Percentiles rank a stretch among this genome's conserved stretches.
Conservation (phyloP, 2,113 vertebrate genomes). For the Boulengeromyrus knoepffleri region DNA sequence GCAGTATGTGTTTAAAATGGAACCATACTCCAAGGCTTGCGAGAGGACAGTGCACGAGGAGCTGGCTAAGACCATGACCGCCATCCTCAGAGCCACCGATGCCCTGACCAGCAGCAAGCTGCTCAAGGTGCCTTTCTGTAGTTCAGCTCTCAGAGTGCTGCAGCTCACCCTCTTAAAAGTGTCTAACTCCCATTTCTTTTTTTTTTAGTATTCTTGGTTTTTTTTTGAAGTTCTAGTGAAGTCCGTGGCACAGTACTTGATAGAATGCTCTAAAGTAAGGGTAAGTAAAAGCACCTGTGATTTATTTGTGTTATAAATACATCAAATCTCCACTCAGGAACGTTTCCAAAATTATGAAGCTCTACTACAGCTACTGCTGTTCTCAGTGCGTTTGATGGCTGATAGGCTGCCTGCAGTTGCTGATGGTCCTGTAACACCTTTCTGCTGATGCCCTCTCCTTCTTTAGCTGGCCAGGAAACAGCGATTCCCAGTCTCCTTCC, state of each 20-base stretch:
- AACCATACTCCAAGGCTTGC: constrained; percentile 66
- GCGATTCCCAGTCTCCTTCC: constrained; percentile 83
- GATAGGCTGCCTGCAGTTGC: not conserved
- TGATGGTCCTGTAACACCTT: not conserved
- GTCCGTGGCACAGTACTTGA: constrained; percentile 90
- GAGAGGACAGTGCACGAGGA: constrained; percentile 92
- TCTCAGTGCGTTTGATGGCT: too few species aligned
- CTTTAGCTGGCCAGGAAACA: constrained; percentile 82
- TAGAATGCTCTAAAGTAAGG: constrained; percentile 85
- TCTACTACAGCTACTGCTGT: not conserved
- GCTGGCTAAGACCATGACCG: constrained; percentile 88
- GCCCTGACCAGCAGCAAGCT: constrained; percentile 96
- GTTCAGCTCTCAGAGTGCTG: not conserved
- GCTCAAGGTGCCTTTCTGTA: constrained; percentile 75
- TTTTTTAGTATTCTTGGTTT: constrained; percentile 88
- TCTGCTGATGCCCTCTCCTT: not conserved
- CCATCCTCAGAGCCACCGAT: constrained; percentile 91
- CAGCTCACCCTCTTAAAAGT: not conserved
- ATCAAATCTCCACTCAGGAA: not conserved
- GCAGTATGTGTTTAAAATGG: constrained; percentile 89
- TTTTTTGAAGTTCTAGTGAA: constrained; percentile 95
- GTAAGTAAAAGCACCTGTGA: constrained; percentile 40
- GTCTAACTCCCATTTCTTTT: not conserved
- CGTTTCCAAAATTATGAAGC: not conserved
- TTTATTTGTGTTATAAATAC: not conserved